These are phyloP conservation scores for Octonoba sinensis DNA, from an alignment of 2,888 invertebrate genomes.

Conservation along the genomic window DNA sequence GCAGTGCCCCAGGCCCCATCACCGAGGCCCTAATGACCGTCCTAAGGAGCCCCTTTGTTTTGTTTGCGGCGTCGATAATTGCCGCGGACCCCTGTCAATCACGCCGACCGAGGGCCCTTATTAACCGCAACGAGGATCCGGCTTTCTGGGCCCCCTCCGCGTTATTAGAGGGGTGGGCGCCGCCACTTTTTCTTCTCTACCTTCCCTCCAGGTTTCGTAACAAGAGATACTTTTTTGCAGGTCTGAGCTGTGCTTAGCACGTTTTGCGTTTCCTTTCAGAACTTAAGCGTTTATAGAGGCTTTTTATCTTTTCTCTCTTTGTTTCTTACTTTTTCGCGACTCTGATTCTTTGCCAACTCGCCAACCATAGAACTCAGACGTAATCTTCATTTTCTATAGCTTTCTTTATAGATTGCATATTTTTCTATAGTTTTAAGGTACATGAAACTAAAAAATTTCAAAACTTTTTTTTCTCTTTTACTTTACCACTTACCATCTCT, in stretches of 20 bases:
- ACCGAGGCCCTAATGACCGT: slow-evolving; percentile 50
- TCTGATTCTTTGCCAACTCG: background rate
- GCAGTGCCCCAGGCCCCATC: slow-evolving; percentile 11
- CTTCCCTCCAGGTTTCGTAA: slow-evolving; percentile 29
- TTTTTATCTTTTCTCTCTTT: background rate
- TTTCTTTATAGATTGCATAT: too few species aligned
- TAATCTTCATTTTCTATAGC: too few species aligned
- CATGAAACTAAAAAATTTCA: too few species aligned
- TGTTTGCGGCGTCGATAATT: slow-evolving; percentile 61
- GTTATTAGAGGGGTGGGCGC: slow-evolving; percentile 57
- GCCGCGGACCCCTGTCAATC: slow-evolving; percentile 55
- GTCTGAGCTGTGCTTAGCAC: slow-evolving; percentile 32
- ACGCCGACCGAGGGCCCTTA: slow-evolving; percentile 49
- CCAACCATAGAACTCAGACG: too few species aligned
- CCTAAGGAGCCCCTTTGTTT: slow-evolving; percentile 57
- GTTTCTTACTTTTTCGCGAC: background rate
- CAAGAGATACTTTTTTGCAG: slow-evolving; percentile 60
- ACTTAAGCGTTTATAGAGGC: slow-evolving; percentile 25
- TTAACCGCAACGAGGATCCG: slow-evolving; percentile 58
- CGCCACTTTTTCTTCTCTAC: slow-evolving; percentile 10
- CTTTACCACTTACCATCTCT: too few species aligned
- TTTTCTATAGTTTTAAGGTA: too few species aligned
- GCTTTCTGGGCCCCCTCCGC: slow-evolving; percentile 24
- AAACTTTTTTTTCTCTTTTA: too few species aligned
- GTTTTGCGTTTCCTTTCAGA: slow-evolving; percentile 42